Base-by-base conservation (phyloP, 2,888 invertebrate species). In the Drosophila anceps region DNA sequence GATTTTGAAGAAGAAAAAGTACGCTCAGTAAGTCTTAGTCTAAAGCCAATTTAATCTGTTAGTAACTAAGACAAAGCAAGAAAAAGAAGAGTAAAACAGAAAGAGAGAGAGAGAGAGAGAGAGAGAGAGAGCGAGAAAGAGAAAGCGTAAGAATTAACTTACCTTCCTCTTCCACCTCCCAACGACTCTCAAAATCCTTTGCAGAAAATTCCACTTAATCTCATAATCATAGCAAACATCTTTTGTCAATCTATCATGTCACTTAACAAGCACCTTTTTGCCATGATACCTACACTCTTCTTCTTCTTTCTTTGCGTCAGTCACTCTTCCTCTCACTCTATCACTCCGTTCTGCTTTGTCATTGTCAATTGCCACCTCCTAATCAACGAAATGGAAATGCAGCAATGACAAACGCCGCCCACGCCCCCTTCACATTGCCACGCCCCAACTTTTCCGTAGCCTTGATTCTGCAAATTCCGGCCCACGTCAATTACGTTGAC, bases 401-500 rank as follows among this genome's bases (percentile, higher is more conserved):
- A 33, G 37, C 37, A 59, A 33, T 18, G 27, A 29, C 65, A 55
- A 61, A 43, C 35, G 8, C 44, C 12, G 10, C 13, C 27, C 20
- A 6, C 7, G 7, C 2, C 9, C n/a, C 13, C 43, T 3, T 33
- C 12, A 12, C 43, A 20, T 44, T 44, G 20, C 2, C 43, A 4
- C 43, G 43, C 7, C 13, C 24, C 13, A 0, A 8, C 18, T 10
- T 18, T 41, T 18, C 18, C 41, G 18, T 18, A 41, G 44, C 55
- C 31, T 24, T 35, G 24, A 54, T 24, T n/a, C 13, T 5, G 9
- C 9, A n/a, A 24, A 35, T 44, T 43, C 10, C 41, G 18, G 43
- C 58, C 58, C 46, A 41, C 44, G 71, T 61, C 78, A 78, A 84
- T 81, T 84, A 81, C 53, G 69, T 43, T 55, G 70, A 57, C 67